Percentiles rank a stretch among this genome's conserved stretches.
phyloP scores from a whole-genome alignment of 2,888 invertebrate genomes.

The Sarcophaga subvicina region DNA sequence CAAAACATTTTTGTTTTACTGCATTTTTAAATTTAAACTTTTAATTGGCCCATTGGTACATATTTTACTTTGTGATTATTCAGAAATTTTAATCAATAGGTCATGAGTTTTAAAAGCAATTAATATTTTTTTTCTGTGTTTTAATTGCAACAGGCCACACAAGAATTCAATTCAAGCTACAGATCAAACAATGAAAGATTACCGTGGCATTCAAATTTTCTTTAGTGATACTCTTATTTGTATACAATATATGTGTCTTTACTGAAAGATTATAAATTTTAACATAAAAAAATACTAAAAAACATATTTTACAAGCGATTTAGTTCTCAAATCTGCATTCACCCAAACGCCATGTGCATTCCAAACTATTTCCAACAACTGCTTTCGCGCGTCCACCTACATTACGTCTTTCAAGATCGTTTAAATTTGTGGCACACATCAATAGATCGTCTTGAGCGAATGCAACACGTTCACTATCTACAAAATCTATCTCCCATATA shows the following conservation, averaged over 20 bases:
- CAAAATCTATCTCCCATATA: conserved; percentile 56
- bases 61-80: too few relatives aligned
- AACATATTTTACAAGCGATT: not conserved
- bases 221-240: too few relatives aligned
- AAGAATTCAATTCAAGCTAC: too few relatives aligned
- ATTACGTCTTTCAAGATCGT: conserved; percentile 44
- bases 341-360: conserved; percentile 43
- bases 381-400: conserved; percentile 13
- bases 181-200: too few relatives aligned
- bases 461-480: conserved; percentile 39
- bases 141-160: too few relatives aligned
- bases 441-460: conserved; percentile 46
- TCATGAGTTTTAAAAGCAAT: too few relatives aligned
- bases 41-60: too few relatives aligned
- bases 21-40: too few relatives aligned
- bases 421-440: conserved; percentile 41
- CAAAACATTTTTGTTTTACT: too few relatives aligned
- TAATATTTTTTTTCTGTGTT: too few relatives aligned
- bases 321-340: conserved; percentile 9
- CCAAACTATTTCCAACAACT: conserved; percentile 1
- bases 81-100: too few relatives aligned
- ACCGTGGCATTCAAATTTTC: too few relatives aligned
- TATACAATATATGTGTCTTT: not conserved
- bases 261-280: not conserved
- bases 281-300: not conserved